Percentiles rank a stretch among this genome's conserved stretches.
Conservation (phyloP, 2,888 invertebrate species). For the Drosophila tripunctata region DNA sequence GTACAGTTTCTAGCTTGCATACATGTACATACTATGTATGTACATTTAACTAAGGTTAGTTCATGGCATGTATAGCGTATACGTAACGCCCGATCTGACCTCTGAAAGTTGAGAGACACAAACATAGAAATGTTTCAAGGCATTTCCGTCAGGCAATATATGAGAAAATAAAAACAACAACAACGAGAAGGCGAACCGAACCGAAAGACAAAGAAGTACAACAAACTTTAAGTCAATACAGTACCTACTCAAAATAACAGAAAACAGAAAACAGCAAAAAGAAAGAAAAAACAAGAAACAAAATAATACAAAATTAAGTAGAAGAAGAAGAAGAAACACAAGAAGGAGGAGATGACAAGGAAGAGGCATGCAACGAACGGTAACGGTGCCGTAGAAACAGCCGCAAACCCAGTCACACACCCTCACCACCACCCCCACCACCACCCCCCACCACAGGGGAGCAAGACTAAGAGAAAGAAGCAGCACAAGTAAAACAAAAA, state of each 20-base stretch:
- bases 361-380: slow-evolving; percentile 17
- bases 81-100: slow-evolving; percentile 11
- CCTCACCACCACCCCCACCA: slow-evolving; percentile 15
- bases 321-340: slow-evolving; percentile 17
- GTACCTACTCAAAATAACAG: slow-evolving; percentile 56
- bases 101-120: slow-evolving; percentile 32
- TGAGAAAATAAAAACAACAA: slow-evolving; percentile 21
- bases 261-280: slow-evolving; percentile 12
- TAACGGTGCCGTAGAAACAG: slow-evolving; percentile 33
- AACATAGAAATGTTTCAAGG: slow-evolving; percentile 64
- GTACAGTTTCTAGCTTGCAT: no score
- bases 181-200: no score
- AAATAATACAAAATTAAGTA: slow-evolving; percentile 71
- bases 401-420: slow-evolving; percentile 57
- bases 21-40: no score
- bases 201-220: slow-evolving; percentile 65
- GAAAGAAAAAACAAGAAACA: slow-evolving; percentile 25
- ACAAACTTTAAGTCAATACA: slow-evolving; percentile 76
- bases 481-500: slow-evolving; percentile 67
- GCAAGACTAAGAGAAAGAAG: slow-evolving; percentile 36
- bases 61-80: neutral
- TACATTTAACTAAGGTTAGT: no score
- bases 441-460: neutral
- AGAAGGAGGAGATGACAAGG: slow-evolving; percentile 10
- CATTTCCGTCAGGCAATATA: slow-evolving; percentile 66